Conservation (phyloP, 2,797 vertebrate genomes). For the Sardinella longiceps region DNA sequence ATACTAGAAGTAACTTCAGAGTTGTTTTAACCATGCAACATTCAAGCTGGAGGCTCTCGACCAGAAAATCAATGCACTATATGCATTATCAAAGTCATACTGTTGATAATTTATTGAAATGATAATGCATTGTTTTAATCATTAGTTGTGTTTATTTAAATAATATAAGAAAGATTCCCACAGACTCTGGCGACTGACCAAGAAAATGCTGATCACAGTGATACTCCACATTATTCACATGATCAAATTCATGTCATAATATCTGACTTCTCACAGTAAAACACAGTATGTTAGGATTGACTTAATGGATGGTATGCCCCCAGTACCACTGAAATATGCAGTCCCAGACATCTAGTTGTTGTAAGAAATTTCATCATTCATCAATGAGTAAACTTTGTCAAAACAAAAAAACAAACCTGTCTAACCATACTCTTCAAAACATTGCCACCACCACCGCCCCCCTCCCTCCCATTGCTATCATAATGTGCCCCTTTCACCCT, state of each 20-base stretch:
- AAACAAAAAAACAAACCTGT: background rate
- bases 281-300: background rate
- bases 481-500: background rate
- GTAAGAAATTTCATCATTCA: background rate
- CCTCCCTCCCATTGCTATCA: background rate
- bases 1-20: too few species aligned
- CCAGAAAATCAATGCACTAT: background rate
- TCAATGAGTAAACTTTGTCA: background rate
- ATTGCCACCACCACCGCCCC: background rate
- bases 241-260: too few species aligned
- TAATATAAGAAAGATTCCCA: too few species aligned
- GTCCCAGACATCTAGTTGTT: background rate
- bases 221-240: too few species aligned
- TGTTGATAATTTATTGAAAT: background rate
- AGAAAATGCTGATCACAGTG: too few species aligned
- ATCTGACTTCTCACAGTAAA: too few species aligned
- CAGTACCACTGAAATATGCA: background rate
- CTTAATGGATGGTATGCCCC: background rate
- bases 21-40: background rate
- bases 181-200: too few species aligned
- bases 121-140: background rate
- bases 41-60: background rate
- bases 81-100: background rate
- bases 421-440: background rate
- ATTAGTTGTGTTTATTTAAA: too few species aligned